A percentile compares a stretch with the other conserved stretches of the same genome.
phyloP scores from a whole-genome alignment of 1,140 invertebrate species.

The Ceratoteleas bidentatus region DNA sequence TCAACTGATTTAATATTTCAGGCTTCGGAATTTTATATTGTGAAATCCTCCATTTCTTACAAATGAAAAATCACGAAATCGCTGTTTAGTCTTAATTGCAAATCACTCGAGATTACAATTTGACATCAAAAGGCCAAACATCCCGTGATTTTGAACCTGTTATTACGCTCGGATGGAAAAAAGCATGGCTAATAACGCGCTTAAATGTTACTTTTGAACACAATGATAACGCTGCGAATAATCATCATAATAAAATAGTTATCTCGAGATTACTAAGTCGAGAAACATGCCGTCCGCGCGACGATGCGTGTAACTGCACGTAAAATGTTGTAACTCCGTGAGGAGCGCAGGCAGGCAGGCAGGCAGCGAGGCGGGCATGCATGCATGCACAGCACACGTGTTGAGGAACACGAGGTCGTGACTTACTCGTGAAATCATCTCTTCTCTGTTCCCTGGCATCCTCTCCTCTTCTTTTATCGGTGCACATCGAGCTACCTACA shows the following conservation, averaged over 20 bases:
- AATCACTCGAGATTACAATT: background rate
- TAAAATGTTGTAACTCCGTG: slow-evolving; percentile 68
- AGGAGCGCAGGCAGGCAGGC: slow-evolving; percentile 54
- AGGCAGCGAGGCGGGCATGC: slow-evolving; percentile 18
- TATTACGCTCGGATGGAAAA: slow-evolving; percentile 15
- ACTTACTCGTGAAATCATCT: slow-evolving; percentile 69
- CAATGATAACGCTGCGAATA: slow-evolving; percentile 52
- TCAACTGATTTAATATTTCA: too few species aligned
- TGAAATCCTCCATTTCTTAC: too few species aligned
- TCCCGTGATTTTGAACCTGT: slow-evolving; percentile 14
- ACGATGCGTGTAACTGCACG: slow-evolving; percentile 71
- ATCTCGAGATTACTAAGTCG: slow-evolving; percentile 64
- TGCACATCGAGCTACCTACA: slow-evolving; percentile 69
- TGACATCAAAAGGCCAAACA: slow-evolving; percentile 17
- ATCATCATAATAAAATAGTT: slow-evolving; percentile 65
- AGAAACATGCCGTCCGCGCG: slow-evolving; percentile 67
- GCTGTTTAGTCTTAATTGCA: background rate
- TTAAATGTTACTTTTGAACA: slow-evolving; percentile 40
- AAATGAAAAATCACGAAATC: too few species aligned
- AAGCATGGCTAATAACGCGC: slow-evolving; percentile 19
- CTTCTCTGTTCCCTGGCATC: slow-evolving; percentile 47
- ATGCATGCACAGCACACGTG: slow-evolving; percentile 65
- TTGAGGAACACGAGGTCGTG: slow-evolving; percentile 68
- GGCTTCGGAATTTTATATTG: too few species aligned
- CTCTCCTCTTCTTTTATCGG: slow-evolving; percentile 56